These are phyloP conservation scores for Microvelia longipes DNA, from an alignment of 1,140 invertebrate genomes.

Conservation along the genomic window DNA sequence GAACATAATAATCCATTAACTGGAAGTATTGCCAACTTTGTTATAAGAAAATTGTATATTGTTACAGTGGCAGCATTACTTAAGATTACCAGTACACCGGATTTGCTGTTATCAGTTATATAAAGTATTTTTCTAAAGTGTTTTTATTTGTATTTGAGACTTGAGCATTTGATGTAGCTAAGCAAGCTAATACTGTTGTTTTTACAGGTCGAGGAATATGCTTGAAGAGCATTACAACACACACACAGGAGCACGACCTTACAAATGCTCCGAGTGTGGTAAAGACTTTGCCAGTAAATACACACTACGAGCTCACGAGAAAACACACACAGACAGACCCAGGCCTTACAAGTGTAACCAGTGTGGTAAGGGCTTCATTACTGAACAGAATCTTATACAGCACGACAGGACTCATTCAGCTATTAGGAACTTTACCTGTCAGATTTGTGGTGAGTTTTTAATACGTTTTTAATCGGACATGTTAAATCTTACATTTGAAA, in stretches of 20 bases:
- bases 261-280: conserved; percentile 44
- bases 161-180: no score
- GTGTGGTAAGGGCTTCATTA: conserved; percentile 58
- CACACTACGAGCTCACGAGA: conserved; percentile 54
- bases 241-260: conserved; percentile 49
- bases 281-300: conserved; percentile 66
- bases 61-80: no score
- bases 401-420: conserved; percentile 55
- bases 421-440: conserved; percentile 52
- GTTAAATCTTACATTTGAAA: no score
- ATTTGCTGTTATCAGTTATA: no score
- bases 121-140: no score
- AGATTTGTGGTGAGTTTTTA: conserved; percentile 49
- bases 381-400: conserved; percentile 53
- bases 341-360: conserved; percentile 47
- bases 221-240: conserved; percentile 53
- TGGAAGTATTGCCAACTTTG: no score
- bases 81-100: no score
- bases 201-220: conserved; percentile 41
- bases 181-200: no score
- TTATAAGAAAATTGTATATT: no score
- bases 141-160: no score
- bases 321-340: conserved; percentile 51
- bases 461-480: no score
- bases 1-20: no score